Conservation (phyloP, 2,888 invertebrate species). For the Elmis aenea region DNA sequence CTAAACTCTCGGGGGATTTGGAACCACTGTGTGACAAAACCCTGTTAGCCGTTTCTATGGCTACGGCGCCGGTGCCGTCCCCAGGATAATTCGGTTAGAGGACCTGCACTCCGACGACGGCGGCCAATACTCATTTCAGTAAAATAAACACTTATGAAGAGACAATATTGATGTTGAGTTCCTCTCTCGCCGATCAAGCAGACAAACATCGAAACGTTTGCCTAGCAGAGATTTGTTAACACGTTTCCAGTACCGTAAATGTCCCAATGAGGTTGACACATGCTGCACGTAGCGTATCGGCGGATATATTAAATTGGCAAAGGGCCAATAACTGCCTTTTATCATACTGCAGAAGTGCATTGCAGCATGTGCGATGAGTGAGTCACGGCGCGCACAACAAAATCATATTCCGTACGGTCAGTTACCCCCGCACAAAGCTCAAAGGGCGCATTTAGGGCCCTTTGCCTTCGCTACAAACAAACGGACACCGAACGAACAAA, state of each 20-base stretch:
- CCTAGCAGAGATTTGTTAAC: slow-evolving; percentile 17
- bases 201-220: slow-evolving; percentile 9
- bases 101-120: slow-evolving; percentile 26
- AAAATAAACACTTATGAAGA: slow-evolving; percentile 26
- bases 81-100: slow-evolving; percentile 38
- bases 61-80: slow-evolving; percentile 28
- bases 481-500: slow-evolving; percentile 15
- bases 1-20: slow-evolving; percentile 17
- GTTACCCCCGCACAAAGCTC: slow-evolving; percentile 38
- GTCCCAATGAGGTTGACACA: slow-evolving; percentile 17
- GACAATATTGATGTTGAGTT: slow-evolving; percentile 25
- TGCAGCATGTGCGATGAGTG: slow-evolving; percentile 21
- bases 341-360: slow-evolving; percentile 6
- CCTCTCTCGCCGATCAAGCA: slow-evolving; percentile 17
- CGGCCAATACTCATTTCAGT: slow-evolving; percentile 20
- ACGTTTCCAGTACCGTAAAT: slow-evolving; percentile 7
- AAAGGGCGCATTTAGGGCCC: slow-evolving; percentile 23
- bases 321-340: slow-evolving; percentile 23
- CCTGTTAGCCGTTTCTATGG: slow-evolving; percentile 36
- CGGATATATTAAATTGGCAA: slow-evolving; percentile 27
- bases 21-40: slow-evolving; percentile 33
- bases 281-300: slow-evolving; percentile 10
- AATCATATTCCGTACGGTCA: slow-evolving; percentile 44
- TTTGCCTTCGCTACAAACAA: slow-evolving; percentile 15
- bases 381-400: slow-evolving; percentile 32